Evolutionary conservation across 2,797 vertebrate species (phyloP).

Genomic region (Rousettus madagascariensis): DNA sequence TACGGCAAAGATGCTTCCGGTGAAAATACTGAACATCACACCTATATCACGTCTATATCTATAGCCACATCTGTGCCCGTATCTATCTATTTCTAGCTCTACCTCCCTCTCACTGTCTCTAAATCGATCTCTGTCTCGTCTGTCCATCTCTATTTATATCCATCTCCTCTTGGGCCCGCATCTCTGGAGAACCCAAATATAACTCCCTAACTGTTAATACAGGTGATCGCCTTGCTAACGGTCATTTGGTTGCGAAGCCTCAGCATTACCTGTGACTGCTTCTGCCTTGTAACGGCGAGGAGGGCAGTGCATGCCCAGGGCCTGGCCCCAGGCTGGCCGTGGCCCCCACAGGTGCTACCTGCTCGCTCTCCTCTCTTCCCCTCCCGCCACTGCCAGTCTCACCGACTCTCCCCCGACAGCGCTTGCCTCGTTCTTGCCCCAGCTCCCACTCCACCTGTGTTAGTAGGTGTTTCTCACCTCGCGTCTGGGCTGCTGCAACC

Average conservation of each 20-base stretch:
- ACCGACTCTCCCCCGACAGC: rapidly evolving
- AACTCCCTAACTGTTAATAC: neutral
- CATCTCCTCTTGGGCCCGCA: rapidly evolving
- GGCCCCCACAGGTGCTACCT: neutral
- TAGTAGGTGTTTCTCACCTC: neutral
- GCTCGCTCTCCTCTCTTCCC: neutral
- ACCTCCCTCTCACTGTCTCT: neutral
- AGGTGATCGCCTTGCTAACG: neutral
- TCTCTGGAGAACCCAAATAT: neutral
- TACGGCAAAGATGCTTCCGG: neutral
- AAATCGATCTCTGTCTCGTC: neutral
- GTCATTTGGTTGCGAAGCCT: too few species aligned
- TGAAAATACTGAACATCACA: neutral
- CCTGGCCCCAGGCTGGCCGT: too few species aligned
- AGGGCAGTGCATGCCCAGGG: neutral
- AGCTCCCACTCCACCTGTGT: neutral
- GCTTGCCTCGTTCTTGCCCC: neutral
- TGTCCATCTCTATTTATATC: too few species aligned
- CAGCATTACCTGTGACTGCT: too few species aligned
- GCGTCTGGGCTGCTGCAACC: rapidly evolving
- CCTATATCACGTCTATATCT: too few species aligned
- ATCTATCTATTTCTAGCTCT: too few species aligned
- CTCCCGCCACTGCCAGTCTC: too few species aligned
- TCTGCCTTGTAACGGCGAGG: neutral
- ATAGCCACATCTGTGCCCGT: too few species aligned